Percentiles rank a stretch among this genome's conserved stretches.
These are phyloP conservation scores for Pangasius sanitwongsei DNA, from an alignment of 2,797 vertebrate species.

Conservation along the genomic window DNA sequence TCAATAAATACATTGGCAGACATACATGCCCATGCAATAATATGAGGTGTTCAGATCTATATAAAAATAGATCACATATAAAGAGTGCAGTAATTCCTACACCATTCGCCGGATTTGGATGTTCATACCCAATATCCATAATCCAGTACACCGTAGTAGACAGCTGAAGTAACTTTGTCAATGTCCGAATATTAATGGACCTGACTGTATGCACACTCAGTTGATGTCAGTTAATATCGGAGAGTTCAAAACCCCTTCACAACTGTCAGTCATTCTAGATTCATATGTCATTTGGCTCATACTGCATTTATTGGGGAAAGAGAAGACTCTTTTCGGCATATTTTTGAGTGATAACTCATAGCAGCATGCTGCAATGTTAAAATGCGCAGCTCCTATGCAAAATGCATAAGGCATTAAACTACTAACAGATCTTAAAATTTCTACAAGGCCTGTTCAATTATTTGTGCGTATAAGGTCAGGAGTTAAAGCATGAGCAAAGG, in stretches of 20 bases:
- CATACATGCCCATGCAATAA: too few species aligned
- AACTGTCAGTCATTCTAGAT: not conserved
- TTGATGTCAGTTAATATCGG: not conserved
- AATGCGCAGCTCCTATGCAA: not conserved
- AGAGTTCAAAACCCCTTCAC: not conserved
- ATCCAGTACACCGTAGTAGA: not conserved
- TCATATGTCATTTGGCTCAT: not conserved
- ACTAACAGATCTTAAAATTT: not conserved
- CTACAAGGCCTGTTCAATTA: not conserved
- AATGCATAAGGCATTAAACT: not conserved
- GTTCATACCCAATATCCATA: constrained; percentile 32
- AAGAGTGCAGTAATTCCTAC: constrained; percentile 52
- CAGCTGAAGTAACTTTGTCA: not conserved
- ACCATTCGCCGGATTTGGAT: constrained; percentile 55
- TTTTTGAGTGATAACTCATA: too few species aligned
- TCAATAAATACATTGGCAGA: not conserved
- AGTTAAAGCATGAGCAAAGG: not conserved
- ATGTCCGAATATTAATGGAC: not conserved
- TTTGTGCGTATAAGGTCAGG: not conserved
- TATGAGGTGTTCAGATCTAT: not conserved
- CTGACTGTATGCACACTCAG: not conserved
- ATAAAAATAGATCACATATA: too few species aligned
- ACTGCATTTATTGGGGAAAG: not conserved
- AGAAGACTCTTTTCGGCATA: not conserved
- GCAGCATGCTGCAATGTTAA: not conserved